Evolutionary conservation across 2,797 vertebrate species (phyloP).

Genomic region (Ceyx erithaca): DNA sequence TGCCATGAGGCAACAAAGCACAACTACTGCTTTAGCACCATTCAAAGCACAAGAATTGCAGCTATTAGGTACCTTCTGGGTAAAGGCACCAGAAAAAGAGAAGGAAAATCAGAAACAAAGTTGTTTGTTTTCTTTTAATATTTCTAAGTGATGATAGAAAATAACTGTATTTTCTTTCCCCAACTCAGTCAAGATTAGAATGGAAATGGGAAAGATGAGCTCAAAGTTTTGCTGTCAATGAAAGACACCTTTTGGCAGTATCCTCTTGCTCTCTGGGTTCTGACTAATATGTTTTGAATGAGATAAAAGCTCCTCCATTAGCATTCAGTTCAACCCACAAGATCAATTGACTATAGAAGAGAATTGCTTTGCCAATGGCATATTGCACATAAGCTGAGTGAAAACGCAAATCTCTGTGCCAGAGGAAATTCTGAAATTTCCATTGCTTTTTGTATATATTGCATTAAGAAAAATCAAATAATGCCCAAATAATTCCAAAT

Average conservation of each 20-base stretch:
- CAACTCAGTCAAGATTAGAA: background rate
- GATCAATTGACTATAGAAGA: background rate
- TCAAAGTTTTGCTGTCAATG: background rate
- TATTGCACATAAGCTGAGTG: background rate
- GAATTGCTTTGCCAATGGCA: slow-evolving; percentile 53
- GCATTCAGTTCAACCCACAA: slow-evolving; percentile 46
- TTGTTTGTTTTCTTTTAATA: background rate
- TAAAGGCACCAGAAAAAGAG: background rate
- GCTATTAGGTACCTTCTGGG: background rate
- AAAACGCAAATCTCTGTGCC: background rate
- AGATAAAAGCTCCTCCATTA: slow-evolving; percentile 38
- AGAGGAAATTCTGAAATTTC: slow-evolving; percentile 33
- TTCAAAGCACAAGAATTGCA: background rate
- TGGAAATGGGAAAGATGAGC: background rate
- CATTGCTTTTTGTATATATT: background rate
- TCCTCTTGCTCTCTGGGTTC: slow-evolving; percentile 16
- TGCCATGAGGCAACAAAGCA: background rate
- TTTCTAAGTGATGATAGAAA: background rate
- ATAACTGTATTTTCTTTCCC: background rate
- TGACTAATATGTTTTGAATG: background rate
- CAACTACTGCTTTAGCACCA: background rate
- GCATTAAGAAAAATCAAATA: background rate
- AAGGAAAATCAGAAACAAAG: background rate
- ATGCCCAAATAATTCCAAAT: background rate
- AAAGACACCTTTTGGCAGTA: slow-evolving; percentile 33